Conservation (phyloP, 35 echinoderm and acorn worm species). For the Holothuria glaberrima region DNA sequence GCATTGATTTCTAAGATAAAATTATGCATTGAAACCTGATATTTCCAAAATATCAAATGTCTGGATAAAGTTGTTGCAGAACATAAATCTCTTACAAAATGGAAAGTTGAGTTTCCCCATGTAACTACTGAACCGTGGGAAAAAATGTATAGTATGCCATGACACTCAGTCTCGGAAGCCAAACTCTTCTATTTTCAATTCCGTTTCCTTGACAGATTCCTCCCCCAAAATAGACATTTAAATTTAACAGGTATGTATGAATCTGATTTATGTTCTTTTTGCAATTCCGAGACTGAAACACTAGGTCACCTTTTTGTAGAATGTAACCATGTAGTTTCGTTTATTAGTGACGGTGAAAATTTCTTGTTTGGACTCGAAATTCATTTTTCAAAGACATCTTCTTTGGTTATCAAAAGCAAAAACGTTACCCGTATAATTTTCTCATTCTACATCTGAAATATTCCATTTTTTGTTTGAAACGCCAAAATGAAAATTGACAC, state of each 20-base stretch:
- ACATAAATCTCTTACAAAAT: neutral
- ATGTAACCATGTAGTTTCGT: neutral
- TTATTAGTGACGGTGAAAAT: neutral
- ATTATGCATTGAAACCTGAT: neutral
- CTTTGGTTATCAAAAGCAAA: conserved; percentile 8
- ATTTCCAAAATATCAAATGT: neutral
- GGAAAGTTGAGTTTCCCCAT: too few relatives aligned
- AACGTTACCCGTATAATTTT: too few relatives aligned
- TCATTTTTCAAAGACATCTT: conserved; percentile 10
- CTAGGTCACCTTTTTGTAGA: neutral
- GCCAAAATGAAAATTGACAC: neutral
- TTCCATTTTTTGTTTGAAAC: too few relatives aligned
- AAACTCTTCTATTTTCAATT: conserved; percentile 4
- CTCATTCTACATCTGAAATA: too few relatives aligned
- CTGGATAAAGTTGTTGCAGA: conserved; percentile 6
- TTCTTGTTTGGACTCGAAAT: neutral
- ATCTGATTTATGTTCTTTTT: neutral
- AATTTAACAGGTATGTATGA: neutral
- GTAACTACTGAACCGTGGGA: neutral
- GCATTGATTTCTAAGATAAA: conserved; percentile 4
- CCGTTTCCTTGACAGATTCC: neutral
- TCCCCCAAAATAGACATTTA: neutral
- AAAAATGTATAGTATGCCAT: neutral
- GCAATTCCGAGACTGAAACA: neutral
- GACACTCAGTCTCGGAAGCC: neutral